Evolutionary conservation across 1,140 invertebrate species (phyloP), one percentile per base, ranked within the genome.

Genomic region (Anoplolepis gracilipes): DNA sequence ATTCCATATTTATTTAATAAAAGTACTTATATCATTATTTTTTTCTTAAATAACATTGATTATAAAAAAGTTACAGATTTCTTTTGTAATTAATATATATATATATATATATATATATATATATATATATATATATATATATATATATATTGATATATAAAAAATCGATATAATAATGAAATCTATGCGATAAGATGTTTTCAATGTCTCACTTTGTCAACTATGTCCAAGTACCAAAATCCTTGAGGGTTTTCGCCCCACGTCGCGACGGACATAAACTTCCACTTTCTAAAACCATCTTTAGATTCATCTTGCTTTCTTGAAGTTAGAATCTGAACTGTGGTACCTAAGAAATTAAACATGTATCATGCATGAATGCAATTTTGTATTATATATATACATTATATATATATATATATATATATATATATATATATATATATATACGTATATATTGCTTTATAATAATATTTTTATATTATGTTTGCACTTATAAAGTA

Each of bases 171-270:
- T 67, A 30, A 19, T 6, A 19, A 16, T 11, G 42, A 1, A 82
- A 33, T 82, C 10, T 61, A 10, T 0, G 19, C 11, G 22, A 30
- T 36, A 42, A 72, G 13, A 42, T 33, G 39, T 61, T 61, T 46
- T 33, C 19, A 57, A 76, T 62, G 33, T 70, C 70, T 72, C 95
- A 97, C 97, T 93, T 94, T 91, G 90, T 97, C 97, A 22, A 93
- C 86, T 77, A 97, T 94, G 13, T 94, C 93, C 16, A 98, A 91
- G 1, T 90, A 96, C 98, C 98, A 99, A 25, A 94, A 92, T 1
- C 98, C 98, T 22, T 92, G 91, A 4, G 98, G 97, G 90, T 96
- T 94, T 94, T 99, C 99, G 11, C 98, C 98, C 98, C 98, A 99
- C 7, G 97, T 98, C 64, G 98, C 98, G 0, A 99, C 97, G 0